Base-by-base conservation (phyloP, 2,888 invertebrate genomes). In the Hypomecis atomaria region DNA sequence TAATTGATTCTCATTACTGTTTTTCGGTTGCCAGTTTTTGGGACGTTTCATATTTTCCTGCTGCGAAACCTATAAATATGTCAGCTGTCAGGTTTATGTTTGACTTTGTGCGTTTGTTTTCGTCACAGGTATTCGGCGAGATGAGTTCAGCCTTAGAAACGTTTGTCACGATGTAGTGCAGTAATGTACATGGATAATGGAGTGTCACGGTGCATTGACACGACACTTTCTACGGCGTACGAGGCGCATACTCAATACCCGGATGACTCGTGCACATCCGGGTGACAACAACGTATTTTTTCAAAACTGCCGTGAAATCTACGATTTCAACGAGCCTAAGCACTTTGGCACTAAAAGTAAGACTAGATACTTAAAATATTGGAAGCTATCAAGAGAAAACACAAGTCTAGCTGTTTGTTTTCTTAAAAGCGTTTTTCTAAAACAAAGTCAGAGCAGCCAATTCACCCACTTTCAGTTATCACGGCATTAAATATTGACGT, bases 211-310 rank as follows among this genome's bases (percentile, higher is more conserved):
- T 50, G 38, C 37, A 38, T 50, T 59, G 70, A 67, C 78, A 83
- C 59, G 67, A 67, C 68, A 71, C 88, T 88, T 87, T 88, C 88
- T 85, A 83, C 78, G 74, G 69, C 75, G 79, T 78, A 70, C 74
- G 78, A 71, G 79, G 72, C 78, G 83, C 85, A 84, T 82, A 82
- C 83, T 76, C 79, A 82, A 80, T 70, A 56, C 57, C 58, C 43
- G 53, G 6, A 11, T 36, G 49, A 36, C 49, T 45, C 48, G 13
- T 11, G 10, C 54, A 69, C 69, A 74, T 81, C 81, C 81, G 80
- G 81, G 73, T 78, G 74, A 67, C 69, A 61, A 66, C 64, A 13
- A 36, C 6, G 37, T 11, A 0, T 13, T 13, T 11, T 11, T 50
- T 13, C 48, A n/a, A 48, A 3, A 34, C 23, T 23, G 23, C 23